phyloP scores from a whole-genome alignment of 2,113 vertebrate species.

The Rhineura floridana region DNA sequence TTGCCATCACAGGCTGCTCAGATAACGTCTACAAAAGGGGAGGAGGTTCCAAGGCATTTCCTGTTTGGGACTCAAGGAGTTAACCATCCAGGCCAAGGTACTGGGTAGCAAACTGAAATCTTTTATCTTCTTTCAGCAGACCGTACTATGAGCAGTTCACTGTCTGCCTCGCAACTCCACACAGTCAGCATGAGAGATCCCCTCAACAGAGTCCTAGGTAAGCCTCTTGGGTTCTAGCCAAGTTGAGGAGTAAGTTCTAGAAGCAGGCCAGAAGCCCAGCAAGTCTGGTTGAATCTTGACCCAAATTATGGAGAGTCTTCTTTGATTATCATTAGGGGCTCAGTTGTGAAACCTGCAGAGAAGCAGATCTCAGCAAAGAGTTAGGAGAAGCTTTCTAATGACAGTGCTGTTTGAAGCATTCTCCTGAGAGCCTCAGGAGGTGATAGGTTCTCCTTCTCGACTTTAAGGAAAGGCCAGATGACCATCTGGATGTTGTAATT shows the following conservation, averaged over 20 bases:
- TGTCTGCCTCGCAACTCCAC: constrained; percentile 96
- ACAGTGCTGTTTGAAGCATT: no score
- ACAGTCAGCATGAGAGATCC: constrained; percentile 97
- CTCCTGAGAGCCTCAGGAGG: no score
- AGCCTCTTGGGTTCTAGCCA: constrained; percentile 45
- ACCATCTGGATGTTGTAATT: no score
- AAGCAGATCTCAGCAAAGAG: no score
- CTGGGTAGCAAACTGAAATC: not conserved
- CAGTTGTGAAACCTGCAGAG: not conserved
- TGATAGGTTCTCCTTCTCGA: no score
- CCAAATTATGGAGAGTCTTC: not conserved
- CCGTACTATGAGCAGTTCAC: constrained; percentile 93
- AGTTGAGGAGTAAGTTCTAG: not conserved
- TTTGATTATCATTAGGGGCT: not conserved
- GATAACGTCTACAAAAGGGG: not conserved
- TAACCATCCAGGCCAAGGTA: no score
- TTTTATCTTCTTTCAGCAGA: constrained; percentile 75
- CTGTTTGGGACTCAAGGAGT: not conserved
- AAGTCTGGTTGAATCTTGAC: no score
- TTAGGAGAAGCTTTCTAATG: no score
- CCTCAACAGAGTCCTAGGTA: constrained; percentile 92
- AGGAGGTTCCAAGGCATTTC: not conserved
- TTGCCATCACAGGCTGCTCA: not conserved
- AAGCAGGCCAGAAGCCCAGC: not conserved
- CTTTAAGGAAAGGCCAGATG: no score